These are phyloP conservation scores for Netelia inedita DNA, from an alignment of 2,888 invertebrate genomes.

Conservation along the genomic window DNA sequence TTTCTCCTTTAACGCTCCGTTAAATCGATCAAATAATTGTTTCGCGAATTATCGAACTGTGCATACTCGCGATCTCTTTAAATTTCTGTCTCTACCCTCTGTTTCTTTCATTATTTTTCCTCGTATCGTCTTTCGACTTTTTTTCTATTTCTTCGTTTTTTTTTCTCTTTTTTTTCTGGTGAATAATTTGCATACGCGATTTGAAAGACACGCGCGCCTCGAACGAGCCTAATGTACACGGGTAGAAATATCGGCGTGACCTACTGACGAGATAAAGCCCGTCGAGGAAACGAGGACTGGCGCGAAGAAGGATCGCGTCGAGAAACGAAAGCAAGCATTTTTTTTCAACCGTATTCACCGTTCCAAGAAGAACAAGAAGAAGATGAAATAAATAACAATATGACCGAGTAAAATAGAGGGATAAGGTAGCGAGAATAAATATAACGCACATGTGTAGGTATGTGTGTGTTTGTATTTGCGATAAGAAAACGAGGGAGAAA, in stretches of 20 bases:
- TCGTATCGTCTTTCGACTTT: slow-evolving; percentile 13
- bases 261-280: slow-evolving; percentile 40
- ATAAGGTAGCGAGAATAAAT: neutral
- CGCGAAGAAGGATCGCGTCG: neutral
- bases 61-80: neutral
- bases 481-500: neutral
- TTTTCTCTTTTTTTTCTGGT: slow-evolving; percentile 11
- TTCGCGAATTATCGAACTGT: slow-evolving; percentile 31
- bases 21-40: slow-evolving; percentile 32
- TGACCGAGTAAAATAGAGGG: neutral
- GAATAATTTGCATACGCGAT: slow-evolving; percentile 24
- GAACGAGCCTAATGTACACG: neutral
- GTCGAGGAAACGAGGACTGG: neutral
- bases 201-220: neutral
- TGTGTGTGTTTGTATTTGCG: neutral
- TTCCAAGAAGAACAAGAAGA: neutral
- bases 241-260: slow-evolving; percentile 18
- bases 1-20: slow-evolving; percentile 4
- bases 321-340: neutral
- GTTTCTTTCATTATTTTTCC: neutral
- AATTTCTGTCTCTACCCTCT: neutral
- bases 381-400: neutral
- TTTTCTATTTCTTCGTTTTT: too few relatives aligned
- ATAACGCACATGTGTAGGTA: neutral
- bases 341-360: neutral